These are phyloP conservation scores for Polia nebulosa DNA, from an alignment of 2,888 invertebrate genomes.

Conservation along the genomic window DNA sequence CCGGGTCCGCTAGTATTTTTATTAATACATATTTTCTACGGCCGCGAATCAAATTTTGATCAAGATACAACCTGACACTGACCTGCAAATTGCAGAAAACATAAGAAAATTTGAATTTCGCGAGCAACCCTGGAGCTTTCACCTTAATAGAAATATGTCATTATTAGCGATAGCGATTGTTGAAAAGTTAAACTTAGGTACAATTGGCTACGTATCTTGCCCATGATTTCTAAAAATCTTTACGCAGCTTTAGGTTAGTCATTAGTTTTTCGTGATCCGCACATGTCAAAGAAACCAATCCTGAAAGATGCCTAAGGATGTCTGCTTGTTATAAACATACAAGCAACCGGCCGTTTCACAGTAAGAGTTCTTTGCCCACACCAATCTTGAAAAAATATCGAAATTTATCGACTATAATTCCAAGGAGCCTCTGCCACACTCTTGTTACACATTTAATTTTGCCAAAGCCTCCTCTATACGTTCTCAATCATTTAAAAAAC, in stretches of 20 bases:
- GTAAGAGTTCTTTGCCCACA: background rate
- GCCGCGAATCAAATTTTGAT: too few species aligned
- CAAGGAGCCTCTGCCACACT: background rate
- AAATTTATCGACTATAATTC: slow-evolving; percentile 16
- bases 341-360: background rate
- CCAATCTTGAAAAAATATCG: background rate
- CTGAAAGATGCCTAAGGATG: background rate
- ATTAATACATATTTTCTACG: too few species aligned
- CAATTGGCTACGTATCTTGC: background rate
- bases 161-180: background rate
- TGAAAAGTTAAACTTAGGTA: background rate
- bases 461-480: slow-evolving; percentile 26
- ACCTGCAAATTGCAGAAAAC: too few species aligned
- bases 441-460: slow-evolving; percentile 3
- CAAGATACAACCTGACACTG: too few species aligned
- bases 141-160: too few species aligned
- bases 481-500: slow-evolving; percentile 35
- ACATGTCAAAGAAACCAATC: background rate
- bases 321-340: background rate
- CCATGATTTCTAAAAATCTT: too few species aligned
- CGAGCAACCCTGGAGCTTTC: too few species aligned
- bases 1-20: too few species aligned
- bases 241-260: background rate
- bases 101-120: too few species aligned
- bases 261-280: background rate